Evolutionary conservation across 2,113 vertebrate genomes (phyloP).

Genomic region (Hypanus sabinus): DNA sequence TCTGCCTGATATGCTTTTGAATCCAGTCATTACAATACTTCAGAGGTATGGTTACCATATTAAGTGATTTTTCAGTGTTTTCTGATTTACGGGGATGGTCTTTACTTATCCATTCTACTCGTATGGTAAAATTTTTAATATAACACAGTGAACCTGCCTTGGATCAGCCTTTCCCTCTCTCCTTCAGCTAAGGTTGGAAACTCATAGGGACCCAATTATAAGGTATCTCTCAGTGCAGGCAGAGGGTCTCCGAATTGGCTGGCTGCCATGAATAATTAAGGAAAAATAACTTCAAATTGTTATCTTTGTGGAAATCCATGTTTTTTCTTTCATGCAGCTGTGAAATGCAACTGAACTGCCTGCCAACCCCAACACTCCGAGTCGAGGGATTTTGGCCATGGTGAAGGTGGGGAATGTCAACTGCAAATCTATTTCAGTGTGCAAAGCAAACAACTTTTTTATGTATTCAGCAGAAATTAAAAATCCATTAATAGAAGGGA

Average conservation of each 20-base stretch:
- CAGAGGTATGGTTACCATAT: too few species aligned
- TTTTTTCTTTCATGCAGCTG: background rate
- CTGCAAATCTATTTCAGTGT: background rate
- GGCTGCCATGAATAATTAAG: background rate
- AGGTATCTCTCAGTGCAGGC: background rate
- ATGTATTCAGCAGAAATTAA: background rate
- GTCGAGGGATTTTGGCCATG: background rate
- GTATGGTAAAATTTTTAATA: background rate
- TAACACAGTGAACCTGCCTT: background rate
- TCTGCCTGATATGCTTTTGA: too few species aligned
- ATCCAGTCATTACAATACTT: too few species aligned
- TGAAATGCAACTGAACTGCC: background rate
- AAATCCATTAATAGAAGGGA: background rate
- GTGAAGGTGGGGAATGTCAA: background rate
- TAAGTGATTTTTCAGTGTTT: too few species aligned
- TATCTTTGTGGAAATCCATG: background rate
- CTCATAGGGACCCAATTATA: background rate
- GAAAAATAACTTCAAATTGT: background rate
- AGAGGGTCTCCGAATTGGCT: background rate
- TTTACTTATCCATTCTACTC: too few species aligned
- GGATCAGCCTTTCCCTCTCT: background rate
- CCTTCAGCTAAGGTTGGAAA: background rate
- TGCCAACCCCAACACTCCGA: background rate
- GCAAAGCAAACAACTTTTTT: background rate
- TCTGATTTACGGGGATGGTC: too few species aligned